Conservation (phyloP, 2,797 vertebrate species). For the Thripadectes ignobilis region DNA sequence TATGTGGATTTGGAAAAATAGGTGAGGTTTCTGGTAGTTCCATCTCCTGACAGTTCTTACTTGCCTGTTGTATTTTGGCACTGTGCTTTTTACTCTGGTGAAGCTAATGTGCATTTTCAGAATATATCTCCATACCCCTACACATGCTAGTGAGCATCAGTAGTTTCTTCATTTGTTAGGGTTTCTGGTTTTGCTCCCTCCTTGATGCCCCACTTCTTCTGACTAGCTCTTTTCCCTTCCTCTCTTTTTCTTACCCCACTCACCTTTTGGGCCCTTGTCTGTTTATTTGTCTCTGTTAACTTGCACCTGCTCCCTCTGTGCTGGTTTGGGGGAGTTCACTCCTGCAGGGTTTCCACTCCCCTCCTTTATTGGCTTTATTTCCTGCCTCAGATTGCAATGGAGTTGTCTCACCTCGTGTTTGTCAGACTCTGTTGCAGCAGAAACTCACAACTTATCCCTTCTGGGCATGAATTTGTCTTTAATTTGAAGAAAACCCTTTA, state of each 20-base stretch:
- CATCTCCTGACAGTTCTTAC: neutral
- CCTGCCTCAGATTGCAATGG: neutral
- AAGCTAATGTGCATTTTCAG: neutral
- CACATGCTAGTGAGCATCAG: neutral
- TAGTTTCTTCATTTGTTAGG: neutral
- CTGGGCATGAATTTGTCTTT: neutral
- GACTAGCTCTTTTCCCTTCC: neutral
- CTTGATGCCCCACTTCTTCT: neutral
- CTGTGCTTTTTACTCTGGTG: neutral
- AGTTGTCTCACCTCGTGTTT: neutral
- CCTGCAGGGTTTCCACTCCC: neutral
- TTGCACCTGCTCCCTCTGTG: neutral
- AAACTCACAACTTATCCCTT: neutral
- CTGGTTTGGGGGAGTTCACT: neutral
- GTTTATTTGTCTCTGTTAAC: neutral
- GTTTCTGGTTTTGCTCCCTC: neutral
- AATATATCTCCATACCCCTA: neutral
- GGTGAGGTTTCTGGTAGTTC: neutral
- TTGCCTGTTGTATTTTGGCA: neutral
- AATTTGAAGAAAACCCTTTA: neutral
- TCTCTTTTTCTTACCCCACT: neutral
- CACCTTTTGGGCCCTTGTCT: neutral
- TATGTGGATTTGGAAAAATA: neutral
- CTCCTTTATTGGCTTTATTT: neutral
- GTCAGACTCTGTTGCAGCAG: neutral